Evolutionary conservation across 23 tunicate genomes (phyloP).

Genomic region (Ascidia mentula): DNA sequence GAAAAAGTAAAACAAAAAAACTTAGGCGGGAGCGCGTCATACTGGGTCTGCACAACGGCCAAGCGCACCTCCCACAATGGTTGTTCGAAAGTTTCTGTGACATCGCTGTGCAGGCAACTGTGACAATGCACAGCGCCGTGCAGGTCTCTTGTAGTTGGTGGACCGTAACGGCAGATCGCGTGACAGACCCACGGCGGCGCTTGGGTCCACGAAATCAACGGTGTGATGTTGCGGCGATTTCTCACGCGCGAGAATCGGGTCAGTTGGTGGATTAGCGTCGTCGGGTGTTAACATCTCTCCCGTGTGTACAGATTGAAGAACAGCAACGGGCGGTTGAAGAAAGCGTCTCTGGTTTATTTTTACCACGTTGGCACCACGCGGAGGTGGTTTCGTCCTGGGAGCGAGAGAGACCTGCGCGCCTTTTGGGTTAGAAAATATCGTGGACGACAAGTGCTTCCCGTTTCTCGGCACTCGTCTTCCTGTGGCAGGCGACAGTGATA

Average conservation of each 20-base stretch:
- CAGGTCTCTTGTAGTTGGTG: background rate
- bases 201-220: no score
- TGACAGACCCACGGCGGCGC: no score
- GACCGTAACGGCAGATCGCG: no score
- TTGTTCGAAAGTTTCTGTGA: conserved; percentile 2
- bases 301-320: background rate
- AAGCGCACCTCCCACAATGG: background rate
- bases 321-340: conserved; percentile 13
- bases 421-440: background rate
- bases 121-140: background rate
- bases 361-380: background rate
- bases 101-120: background rate
- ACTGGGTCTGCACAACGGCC: background rate
- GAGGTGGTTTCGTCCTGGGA: no score
- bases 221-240: no score
- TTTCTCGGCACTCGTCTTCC: background rate
- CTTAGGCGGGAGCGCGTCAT: background rate
- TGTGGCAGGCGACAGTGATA: background rate
- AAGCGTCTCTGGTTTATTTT: background rate
- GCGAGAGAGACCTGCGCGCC: no score
- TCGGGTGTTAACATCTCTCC: no score
- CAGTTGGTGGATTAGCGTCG: conserved; percentile 2
- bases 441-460: conserved; percentile 3
- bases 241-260: no score
- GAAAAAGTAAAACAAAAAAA: background rate